Evolutionary conservation across 1,140 invertebrate genomes (phyloP).

Genomic region (Penaeus vannamei): DNA sequence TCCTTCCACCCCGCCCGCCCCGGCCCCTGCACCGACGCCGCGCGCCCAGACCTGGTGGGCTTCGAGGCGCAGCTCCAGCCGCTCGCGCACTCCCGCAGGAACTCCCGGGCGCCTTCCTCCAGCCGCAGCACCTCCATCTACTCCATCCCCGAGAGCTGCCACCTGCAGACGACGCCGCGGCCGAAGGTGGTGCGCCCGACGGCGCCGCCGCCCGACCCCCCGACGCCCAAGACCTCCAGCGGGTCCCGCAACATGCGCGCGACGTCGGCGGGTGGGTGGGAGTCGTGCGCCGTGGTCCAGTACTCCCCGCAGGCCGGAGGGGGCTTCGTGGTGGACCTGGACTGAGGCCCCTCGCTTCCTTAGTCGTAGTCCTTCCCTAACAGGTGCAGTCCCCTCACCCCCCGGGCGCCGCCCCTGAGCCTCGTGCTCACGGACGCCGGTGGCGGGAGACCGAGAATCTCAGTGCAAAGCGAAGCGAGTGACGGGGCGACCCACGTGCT

Average conservation of each 20-base stretch:
- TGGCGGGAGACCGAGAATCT: too few relatives aligned
- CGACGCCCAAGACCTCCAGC: background rate
- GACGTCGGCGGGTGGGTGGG: conserved; percentile 40
- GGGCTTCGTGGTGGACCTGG: conserved; percentile 46
- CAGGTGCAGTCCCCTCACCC: background rate
- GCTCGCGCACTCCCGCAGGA: too few relatives aligned
- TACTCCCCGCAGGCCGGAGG: conserved; percentile 46
- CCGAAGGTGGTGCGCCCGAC: background rate
- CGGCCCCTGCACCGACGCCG: background rate
- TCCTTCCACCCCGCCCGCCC: conserved; percentile 50
- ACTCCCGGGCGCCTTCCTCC: background rate
- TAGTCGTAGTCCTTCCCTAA: background rate
- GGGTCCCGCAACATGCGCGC: conserved; percentile 6
- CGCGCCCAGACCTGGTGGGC: background rate
- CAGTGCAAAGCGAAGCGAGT: too few relatives aligned
- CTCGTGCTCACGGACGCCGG: too few relatives aligned
- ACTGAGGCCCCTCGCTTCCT: conserved; percentile 4
- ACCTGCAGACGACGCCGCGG: background rate
- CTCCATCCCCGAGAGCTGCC: conserved; percentile 38
- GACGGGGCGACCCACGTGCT: too few relatives aligned
- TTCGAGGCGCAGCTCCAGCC: too few relatives aligned
- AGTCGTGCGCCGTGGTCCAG: conserved; percentile 55
- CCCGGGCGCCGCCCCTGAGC: too few relatives aligned
- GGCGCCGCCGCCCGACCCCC: conserved; percentile 21
- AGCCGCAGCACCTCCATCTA: conserved; percentile 49